Evolutionary conservation across 2,888 invertebrate species (phyloP).

Genomic region (Lordiphosa fenestrarum): DNA sequence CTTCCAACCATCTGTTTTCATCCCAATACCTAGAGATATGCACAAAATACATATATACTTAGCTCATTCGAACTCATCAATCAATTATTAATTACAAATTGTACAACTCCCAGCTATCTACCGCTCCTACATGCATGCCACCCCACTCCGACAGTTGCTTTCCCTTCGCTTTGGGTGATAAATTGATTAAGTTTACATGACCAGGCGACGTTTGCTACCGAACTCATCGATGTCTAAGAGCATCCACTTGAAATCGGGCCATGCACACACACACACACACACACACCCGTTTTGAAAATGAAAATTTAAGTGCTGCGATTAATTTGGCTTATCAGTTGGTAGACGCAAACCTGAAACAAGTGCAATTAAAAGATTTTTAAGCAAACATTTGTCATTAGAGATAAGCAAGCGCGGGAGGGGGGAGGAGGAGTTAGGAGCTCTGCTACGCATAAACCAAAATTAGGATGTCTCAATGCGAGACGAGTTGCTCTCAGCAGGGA

Average conservation of each 20-base stretch:
- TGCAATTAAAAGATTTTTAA: constrained; percentile 74
- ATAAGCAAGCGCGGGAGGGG: constrained; percentile 39
- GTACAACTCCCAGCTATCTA: constrained; percentile 29
- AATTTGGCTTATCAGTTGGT: constrained; percentile 69
- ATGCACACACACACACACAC: constrained; percentile 2
- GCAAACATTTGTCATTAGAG: constrained; percentile 74
- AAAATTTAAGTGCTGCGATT: constrained; percentile 75
- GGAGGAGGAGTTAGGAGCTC: neutral
- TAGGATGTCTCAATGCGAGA: constrained; percentile 59
- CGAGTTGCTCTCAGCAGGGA: neutral
- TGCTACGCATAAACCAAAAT: constrained; percentile 65
- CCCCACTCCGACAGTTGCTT: neutral
- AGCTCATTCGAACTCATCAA: constrained; percentile 47
- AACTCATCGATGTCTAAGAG: constrained; percentile 9
- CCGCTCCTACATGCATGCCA: neutral
- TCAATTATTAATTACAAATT: constrained; percentile 70
- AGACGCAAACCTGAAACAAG: constrained; percentile 55
- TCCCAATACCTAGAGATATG: constrained; percentile 1
- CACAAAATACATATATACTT: constrained; percentile 9
- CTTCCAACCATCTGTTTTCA: neutral
- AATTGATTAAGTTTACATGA: constrained; percentile 61
- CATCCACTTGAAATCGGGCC: constrained; percentile 31
- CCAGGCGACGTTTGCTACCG: constrained; percentile 15
- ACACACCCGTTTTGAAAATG: constrained; percentile 53
- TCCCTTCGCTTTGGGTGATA: constrained; percentile 28